Percentiles rank a stretch among this genome's conserved stretches.
Evolutionary conservation across 2,797 vertebrate genomes (phyloP).

Genomic region (Sciurus vulgaris): DNA sequence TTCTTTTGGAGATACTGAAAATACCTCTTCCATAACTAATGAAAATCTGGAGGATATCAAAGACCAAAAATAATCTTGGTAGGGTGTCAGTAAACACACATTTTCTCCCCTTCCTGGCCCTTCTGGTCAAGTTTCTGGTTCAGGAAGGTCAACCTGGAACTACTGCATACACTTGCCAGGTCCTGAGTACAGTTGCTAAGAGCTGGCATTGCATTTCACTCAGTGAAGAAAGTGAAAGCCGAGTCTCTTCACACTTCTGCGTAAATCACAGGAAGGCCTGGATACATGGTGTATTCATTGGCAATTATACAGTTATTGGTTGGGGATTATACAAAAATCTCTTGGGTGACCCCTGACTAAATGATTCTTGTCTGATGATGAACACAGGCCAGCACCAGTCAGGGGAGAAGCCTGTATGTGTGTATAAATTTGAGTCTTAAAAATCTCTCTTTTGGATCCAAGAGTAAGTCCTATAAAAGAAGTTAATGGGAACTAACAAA

Average conservation of each 20-base stretch:
- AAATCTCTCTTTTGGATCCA: not conserved
- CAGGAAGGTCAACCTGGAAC: not conserved
- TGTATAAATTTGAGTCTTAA: not conserved
- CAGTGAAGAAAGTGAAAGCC: not conserved
- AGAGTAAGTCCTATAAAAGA: not conserved
- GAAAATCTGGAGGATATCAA: not conserved
- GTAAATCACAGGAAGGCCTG: not conserved
- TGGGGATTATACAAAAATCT: not conserved
- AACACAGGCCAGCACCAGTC: not conserved
- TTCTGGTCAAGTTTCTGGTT: not conserved
- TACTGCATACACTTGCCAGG: not conserved
- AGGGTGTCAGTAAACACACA: too few species aligned
- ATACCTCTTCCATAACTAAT: not conserved
- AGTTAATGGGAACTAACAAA: not conserved
- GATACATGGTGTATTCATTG: not conserved
- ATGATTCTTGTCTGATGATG: not conserved
- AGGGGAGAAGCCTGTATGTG: not conserved
- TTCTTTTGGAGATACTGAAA: not conserved
- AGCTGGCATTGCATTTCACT: not conserved
- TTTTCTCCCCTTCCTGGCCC: not conserved
- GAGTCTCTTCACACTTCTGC: not conserved
- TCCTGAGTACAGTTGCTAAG: not conserved
- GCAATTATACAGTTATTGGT: not conserved
- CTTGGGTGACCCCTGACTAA: not conserved
- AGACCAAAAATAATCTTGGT: not conserved